phyloP scores from a whole-genome alignment of 2,888 invertebrate species.

The Phyllotreta striolata region DNA sequence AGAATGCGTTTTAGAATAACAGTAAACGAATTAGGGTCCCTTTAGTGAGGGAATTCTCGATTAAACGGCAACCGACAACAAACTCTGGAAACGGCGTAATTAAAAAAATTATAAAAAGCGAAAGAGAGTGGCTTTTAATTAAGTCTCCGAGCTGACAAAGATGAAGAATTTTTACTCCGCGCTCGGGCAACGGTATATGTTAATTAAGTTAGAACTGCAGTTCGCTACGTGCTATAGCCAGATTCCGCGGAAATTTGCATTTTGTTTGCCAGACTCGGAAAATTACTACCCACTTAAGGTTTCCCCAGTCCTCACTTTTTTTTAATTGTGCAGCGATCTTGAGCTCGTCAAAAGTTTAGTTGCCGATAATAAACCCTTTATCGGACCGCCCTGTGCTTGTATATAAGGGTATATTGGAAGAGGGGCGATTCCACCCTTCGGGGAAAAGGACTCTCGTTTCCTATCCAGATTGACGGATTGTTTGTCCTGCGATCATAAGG shows the following conservation, averaged over 20 bases:
- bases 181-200: slow-evolving; percentile 19
- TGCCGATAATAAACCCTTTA: too few species aligned
- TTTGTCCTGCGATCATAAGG: slow-evolving; percentile 8
- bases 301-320: not conserved
- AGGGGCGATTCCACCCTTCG: too few species aligned
- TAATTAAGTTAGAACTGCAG: slow-evolving; percentile 29
- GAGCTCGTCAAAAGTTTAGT: too few species aligned
- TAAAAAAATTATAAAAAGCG: slow-evolving; percentile 15
- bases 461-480: slow-evolving; percentile 18
- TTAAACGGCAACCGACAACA: not conserved
- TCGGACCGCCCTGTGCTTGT: too few species aligned
- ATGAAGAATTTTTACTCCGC: slow-evolving; percentile 16
- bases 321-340: too few species aligned
- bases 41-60: too few species aligned
- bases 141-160: slow-evolving; percentile 14
- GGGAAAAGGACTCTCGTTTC: slow-evolving; percentile 1
- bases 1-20: too few species aligned
- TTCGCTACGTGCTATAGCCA: slow-evolving; percentile 25
- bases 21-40: too few species aligned
- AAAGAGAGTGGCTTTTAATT: slow-evolving; percentile 18
- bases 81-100: slow-evolving; percentile 9
- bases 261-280: slow-evolving; percentile 31
- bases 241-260: slow-evolving; percentile 32
- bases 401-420: too few species aligned
- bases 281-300: slow-evolving; percentile 32